Conservation (phyloP, 2,888 invertebrate species). For the Agrochola lychnidis region DNA sequence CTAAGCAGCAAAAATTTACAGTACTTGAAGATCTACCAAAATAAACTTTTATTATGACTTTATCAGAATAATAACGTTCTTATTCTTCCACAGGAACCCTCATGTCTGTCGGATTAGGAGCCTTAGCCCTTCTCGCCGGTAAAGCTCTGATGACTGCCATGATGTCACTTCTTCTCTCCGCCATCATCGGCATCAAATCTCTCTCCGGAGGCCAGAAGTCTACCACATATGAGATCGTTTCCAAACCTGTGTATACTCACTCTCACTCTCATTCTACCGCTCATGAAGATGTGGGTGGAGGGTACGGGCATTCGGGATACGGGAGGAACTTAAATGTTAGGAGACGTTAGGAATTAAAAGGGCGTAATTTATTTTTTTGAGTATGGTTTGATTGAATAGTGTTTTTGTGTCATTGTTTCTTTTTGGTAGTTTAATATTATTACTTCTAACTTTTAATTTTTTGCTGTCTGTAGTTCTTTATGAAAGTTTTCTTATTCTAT, state of each 20-base stretch:
- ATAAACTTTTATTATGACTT: not conserved
- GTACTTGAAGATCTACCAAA: not conserved
- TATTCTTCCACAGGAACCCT: slow-evolving; percentile 90
- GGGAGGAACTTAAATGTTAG: slow-evolving; percentile 83
- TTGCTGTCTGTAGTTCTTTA: not conserved
- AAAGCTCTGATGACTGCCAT: slow-evolving; percentile 96
- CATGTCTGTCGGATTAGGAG: slow-evolving; percentile 94
- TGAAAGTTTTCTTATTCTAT: not conserved
- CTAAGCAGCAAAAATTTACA: not conserved
- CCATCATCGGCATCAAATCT: slow-evolving; percentile 94
- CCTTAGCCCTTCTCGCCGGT: slow-evolving; percentile 94
- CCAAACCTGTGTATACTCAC: slow-evolving; percentile 94
- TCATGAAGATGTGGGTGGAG: slow-evolving; percentile 90
- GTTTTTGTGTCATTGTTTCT: slow-evolving; percentile 23
- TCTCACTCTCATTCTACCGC: slow-evolving; percentile 91
- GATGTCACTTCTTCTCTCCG: slow-evolving; percentile 94
- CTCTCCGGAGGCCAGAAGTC: slow-evolving; percentile 93
- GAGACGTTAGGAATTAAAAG: slow-evolving; percentile 67
- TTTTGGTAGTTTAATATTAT: not conserved
- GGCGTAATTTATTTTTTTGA: slow-evolving; percentile 24
- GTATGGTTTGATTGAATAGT: slow-evolving; percentile 8
- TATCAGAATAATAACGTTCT: not conserved
- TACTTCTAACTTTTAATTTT: not conserved
- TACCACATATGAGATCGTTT: slow-evolving; percentile 96
- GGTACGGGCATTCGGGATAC: slow-evolving; percentile 90